These are phyloP conservation scores for Alfaro cultratus DNA, from an alignment of 2,797 vertebrate species.

Conservation along the genomic window DNA sequence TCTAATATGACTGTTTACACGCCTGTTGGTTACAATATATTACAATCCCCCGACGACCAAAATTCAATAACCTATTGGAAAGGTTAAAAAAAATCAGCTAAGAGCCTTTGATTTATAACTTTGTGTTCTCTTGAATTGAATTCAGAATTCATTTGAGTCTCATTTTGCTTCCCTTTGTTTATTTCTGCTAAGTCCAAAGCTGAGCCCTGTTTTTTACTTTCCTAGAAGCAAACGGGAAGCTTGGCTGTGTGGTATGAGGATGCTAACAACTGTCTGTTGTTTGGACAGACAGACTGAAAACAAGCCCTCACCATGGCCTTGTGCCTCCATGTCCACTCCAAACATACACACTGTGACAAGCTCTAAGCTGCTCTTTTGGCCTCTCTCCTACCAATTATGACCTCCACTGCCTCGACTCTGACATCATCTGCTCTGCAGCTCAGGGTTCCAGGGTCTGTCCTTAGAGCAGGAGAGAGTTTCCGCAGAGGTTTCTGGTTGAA, in stretches of 20 bases:
- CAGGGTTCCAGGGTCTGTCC: not conserved
- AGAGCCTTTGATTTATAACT: not conserved
- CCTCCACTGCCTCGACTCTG: not conserved
- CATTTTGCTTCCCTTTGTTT: not conserved
- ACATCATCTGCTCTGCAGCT: not conserved
- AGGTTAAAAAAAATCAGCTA: not conserved
- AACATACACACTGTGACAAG: not conserved
- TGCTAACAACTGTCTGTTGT: constrained; percentile 39
- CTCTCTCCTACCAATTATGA: not conserved
- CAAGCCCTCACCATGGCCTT: constrained; percentile 29
- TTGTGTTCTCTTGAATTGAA: not conserved
- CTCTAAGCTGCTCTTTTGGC: not conserved
- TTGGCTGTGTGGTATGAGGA: constrained; percentile 40
- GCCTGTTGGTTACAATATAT: not conserved
- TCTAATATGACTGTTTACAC: not conserved
- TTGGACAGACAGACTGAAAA: constrained; percentile 58
- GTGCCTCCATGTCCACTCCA: constrained; percentile 13
- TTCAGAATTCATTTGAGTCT: not conserved
- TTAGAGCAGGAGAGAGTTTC: not conserved
- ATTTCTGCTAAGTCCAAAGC: constrained; percentile 13
- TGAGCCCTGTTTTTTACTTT: constrained; percentile 35
- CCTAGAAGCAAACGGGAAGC: constrained; percentile 46
- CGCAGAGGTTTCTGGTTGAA: not conserved
- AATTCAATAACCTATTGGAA: not conserved
- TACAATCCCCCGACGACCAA: not conserved